These are phyloP conservation scores for Aporophyla nigra DNA, from an alignment of 2,888 invertebrate species.

Conservation along the genomic window DNA sequence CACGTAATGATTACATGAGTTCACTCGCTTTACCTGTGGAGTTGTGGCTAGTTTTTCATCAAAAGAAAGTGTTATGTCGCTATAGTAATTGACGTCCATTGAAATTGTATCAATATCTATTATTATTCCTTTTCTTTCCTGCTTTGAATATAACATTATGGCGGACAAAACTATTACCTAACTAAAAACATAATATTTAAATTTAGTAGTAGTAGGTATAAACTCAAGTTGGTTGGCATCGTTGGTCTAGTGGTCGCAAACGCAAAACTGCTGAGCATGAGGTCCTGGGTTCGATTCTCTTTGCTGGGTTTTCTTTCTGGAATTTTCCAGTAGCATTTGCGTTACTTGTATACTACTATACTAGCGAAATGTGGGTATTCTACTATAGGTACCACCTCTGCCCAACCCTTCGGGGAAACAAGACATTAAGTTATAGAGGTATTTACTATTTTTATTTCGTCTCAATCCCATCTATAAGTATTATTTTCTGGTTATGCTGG, in stretches of 20 bases:
- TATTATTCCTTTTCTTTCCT: constrained; percentile 40
- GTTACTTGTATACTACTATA: too few species aligned
- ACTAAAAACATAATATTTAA: not conserved
- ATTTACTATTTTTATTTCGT: not conserved
- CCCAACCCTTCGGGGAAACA: too few species aligned
- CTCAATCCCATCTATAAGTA: not conserved
- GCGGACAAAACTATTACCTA: not conserved
- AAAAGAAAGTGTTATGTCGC: constrained; percentile 46
- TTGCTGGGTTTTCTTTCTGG: too few species aligned
- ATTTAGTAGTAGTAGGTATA: not conserved
- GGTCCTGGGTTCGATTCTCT: too few species aligned
- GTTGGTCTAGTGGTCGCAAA: too few species aligned
- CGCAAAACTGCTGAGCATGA: too few species aligned
- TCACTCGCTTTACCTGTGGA: constrained; percentile 41
- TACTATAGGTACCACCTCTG: too few species aligned
- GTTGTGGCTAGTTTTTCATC: constrained; percentile 32
- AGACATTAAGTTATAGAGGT: not conserved
- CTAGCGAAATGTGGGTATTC: too few species aligned
- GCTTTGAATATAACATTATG: constrained; percentile 22
- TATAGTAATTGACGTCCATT: constrained; percentile 33
- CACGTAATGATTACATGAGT: constrained; percentile 57
- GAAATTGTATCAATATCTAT: constrained; percentile 10
- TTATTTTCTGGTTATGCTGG: not conserved
- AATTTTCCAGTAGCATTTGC: too few species aligned
- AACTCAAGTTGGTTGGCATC: not conserved